phyloP scores from a whole-genome alignment of 2,797 vertebrate species.

The Enteromius paludinosus region DNA sequence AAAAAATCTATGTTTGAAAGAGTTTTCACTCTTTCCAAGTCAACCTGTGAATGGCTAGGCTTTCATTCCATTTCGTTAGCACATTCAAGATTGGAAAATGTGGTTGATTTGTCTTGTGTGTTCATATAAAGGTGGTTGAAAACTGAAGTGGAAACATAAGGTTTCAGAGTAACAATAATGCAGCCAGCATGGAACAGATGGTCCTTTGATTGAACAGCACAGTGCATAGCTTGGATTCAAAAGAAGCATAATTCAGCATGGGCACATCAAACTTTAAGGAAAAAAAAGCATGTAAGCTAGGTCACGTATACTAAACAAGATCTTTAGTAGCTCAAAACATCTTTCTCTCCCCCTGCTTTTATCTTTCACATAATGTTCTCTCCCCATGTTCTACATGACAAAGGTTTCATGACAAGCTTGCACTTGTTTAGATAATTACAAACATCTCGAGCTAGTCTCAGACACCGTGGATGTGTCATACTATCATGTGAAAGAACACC shows the following conservation, averaged over 20 bases:
- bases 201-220: conserved; percentile 41
- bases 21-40: not conserved
- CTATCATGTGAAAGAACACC: conserved; percentile 35
- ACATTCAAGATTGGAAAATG: conserved; percentile 2
- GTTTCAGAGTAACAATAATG: conserved; percentile 16
- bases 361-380: not conserved
- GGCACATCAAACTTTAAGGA: not conserved
- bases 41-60: not conserved
- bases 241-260: not conserved
- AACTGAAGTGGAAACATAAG: conserved; percentile 29
- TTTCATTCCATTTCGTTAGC: not conserved
- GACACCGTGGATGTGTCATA: not conserved
- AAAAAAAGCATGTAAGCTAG: not conserved
- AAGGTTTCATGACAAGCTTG: conserved; percentile 1
- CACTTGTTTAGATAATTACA: conserved; percentile 20
- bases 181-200: conserved; percentile 23
- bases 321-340: conserved; percentile 8
- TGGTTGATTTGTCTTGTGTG: not conserved
- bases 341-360: not conserved
- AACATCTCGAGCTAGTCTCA: not conserved
- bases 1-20: not conserved
- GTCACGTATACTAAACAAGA: conserved; percentile 17
- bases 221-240: conserved; percentile 26
- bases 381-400: conserved; percentile 34
- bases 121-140: conserved; percentile 19